A percentile compares a stretch with the other conserved stretches of the same genome.
Conservation (phyloP, 2,797 vertebrate species). For the Calcarius lapponicus region DNA sequence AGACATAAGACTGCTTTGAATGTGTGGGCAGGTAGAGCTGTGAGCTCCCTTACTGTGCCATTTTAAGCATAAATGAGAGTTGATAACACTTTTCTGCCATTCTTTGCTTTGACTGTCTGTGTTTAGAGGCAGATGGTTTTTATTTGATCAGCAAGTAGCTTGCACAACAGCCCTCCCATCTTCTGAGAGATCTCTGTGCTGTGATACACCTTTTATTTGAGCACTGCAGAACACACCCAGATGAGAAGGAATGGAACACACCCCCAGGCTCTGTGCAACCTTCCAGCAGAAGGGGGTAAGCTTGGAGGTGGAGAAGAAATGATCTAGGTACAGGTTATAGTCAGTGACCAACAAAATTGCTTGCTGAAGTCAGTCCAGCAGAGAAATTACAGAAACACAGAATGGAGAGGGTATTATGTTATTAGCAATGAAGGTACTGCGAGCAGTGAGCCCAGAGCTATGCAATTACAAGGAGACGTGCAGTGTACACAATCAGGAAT, state of each 20-base stretch:
- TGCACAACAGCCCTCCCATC: neutral
- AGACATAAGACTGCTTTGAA: neutral
- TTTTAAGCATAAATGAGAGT: neutral
- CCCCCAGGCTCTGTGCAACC: neutral
- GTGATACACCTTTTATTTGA: neutral
- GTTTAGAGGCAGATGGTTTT: neutral
- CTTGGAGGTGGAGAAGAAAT: neutral
- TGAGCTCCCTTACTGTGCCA: neutral
- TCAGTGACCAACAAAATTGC: neutral
- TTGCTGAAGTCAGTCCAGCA: neutral
- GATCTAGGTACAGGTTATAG: neutral
- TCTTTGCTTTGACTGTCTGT: neutral
- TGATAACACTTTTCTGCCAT: neutral
- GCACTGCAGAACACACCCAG: neutral
- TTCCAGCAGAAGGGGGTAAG: neutral
- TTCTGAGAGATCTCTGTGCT: neutral
- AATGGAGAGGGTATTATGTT: neutral
- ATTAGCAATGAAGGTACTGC: constrained; percentile 44
- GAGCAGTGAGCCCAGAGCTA: neutral
- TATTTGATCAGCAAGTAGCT: neutral
- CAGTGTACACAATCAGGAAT: constrained; percentile 53
- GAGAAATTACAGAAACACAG: neutral
- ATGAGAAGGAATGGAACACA: neutral
- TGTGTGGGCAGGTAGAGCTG: neutral
- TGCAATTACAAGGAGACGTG: constrained; percentile 48